phyloP scores from a whole-genome alignment of 2,797 vertebrate species.

The Argya squamiceps region DNA sequence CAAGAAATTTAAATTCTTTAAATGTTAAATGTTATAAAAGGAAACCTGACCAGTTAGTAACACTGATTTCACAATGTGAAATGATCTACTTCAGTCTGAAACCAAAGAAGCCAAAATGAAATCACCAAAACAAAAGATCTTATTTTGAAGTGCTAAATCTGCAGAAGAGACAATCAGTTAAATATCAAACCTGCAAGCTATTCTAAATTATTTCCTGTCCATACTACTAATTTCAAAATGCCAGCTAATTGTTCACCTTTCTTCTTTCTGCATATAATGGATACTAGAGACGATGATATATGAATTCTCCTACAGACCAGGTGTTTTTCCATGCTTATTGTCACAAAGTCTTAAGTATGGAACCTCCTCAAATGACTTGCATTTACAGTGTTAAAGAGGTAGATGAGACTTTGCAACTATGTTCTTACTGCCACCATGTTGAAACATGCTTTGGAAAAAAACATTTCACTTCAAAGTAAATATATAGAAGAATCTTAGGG shows the following conservation, averaged over 20 bases:
- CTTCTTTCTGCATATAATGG: background rate
- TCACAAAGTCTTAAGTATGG: background rate
- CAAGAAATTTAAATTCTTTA: background rate
- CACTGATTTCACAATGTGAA: background rate
- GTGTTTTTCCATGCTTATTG: background rate
- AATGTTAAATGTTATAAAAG: background rate
- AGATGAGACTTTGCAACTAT: background rate
- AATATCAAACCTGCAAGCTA: background rate
- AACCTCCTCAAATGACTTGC: background rate
- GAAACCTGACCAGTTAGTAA: background rate
- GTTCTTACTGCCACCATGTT: background rate
- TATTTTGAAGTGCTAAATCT: background rate
- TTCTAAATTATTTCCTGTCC: background rate
- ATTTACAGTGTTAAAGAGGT: background rate
- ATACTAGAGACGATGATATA: background rate
- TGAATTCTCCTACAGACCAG: background rate
- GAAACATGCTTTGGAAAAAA: background rate
- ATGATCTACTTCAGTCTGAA: background rate
- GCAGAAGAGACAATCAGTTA: background rate
- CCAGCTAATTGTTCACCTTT: background rate
- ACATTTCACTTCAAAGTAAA: background rate
- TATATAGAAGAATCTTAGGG: background rate
- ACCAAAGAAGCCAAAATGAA: background rate
- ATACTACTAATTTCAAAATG: background rate
- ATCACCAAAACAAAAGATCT: background rate